These are phyloP conservation scores for Forbesichthys agassizii DNA, from an alignment of 2,113 vertebrate genomes.

Conservation along the genomic window DNA sequence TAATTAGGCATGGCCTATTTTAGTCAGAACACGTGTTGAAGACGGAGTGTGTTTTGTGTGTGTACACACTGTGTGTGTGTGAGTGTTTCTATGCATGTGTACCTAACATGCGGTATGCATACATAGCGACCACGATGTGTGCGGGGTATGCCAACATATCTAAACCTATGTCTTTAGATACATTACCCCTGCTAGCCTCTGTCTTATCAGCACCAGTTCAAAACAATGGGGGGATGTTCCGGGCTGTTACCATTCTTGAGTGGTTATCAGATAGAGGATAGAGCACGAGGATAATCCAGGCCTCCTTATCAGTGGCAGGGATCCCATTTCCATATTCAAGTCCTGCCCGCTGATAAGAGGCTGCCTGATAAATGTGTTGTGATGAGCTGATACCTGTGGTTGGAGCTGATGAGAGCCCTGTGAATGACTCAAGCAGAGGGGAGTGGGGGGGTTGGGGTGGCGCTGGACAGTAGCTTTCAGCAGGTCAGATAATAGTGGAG, in stretches of 20 bases:
- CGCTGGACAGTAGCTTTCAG: slow-evolving; percentile 91
- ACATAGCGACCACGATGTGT: neutral
- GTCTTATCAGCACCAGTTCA: slow-evolving; percentile 63
- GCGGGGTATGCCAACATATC: slow-evolving; percentile 16
- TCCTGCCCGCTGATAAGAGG: slow-evolving; percentile 88
- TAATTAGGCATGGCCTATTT: slow-evolving; percentile 79
- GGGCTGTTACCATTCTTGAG: slow-evolving; percentile 72
- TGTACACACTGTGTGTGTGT: slow-evolving; percentile 3
- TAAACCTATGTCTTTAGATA: slow-evolving; percentile 23
- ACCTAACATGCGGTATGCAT: slow-evolving; percentile 5
- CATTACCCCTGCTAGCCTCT: slow-evolving; percentile 29
- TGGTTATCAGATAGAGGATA: slow-evolving; percentile 84
- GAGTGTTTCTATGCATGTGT: neutral
- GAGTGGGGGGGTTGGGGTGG: slow-evolving; percentile 35
- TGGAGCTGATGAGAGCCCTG: slow-evolving; percentile 65
- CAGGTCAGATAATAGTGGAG: slow-evolving; percentile 80
- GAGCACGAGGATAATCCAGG: slow-evolving; percentile 88
- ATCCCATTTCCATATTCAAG: slow-evolving; percentile 99
- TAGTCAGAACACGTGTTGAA: slow-evolving; percentile 58
- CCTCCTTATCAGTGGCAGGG: slow-evolving; percentile 89
- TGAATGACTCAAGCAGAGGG: slow-evolving; percentile 61
- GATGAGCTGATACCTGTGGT: slow-evolving; percentile 95
- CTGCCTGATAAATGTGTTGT: slow-evolving; percentile 92
- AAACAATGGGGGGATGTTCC: slow-evolving; percentile 73
- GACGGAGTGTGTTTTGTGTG: slow-evolving; percentile 35